Percentiles rank a stretch among this genome's conserved stretches.
Evolutionary conservation across 1,140 invertebrate species (phyloP).

Genomic region (Hydropsyche tenuis): DNA sequence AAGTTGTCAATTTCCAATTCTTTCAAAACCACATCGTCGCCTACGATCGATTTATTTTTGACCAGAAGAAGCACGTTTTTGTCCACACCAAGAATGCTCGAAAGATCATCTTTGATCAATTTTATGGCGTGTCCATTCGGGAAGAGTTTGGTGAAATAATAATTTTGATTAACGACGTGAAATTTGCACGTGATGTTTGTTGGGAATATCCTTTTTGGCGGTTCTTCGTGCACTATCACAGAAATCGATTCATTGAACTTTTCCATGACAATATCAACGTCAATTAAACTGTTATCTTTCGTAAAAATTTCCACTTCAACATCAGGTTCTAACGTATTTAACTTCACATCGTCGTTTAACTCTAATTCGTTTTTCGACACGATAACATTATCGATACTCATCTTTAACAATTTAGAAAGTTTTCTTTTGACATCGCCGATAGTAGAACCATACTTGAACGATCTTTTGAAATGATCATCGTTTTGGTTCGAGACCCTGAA

Average conservation of each 20-base stretch:
- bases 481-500: slow-evolving; percentile 42
- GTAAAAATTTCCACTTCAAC: slow-evolving; percentile 33
- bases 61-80: slow-evolving; percentile 56
- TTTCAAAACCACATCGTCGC: slow-evolving; percentile 56
- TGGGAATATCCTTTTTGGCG: slow-evolving; percentile 30
- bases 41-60: slow-evolving; percentile 54
- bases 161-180: slow-evolving; percentile 57
- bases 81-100: slow-evolving; percentile 55
- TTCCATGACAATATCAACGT: slow-evolving; percentile 38
- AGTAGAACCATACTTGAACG: slow-evolving; percentile 35
- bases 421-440: slow-evolving; percentile 43
- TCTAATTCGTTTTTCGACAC: slow-evolving; percentile 33
- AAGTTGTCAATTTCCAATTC: slow-evolving; percentile 61
- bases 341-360: slow-evolving; percentile 23
- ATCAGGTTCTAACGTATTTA: slow-evolving; percentile 25
- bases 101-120: slow-evolving; percentile 60
- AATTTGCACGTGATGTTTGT: slow-evolving; percentile 54
- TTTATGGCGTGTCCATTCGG: slow-evolving; percentile 58
- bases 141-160: slow-evolving; percentile 59
- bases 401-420: slow-evolving; percentile 40
- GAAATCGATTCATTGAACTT: slow-evolving; percentile 42
- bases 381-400: slow-evolving; percentile 33
- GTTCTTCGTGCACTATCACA: slow-evolving; percentile 38
- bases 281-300: slow-evolving; percentile 41
- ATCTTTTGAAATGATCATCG: slow-evolving; percentile 43